Percentiles rank a stretch among this genome's conserved stretches.
phyloP scores from a whole-genome alignment of 92 coral and sea anemone genomes.

The Heliopora coerulea region DNA sequence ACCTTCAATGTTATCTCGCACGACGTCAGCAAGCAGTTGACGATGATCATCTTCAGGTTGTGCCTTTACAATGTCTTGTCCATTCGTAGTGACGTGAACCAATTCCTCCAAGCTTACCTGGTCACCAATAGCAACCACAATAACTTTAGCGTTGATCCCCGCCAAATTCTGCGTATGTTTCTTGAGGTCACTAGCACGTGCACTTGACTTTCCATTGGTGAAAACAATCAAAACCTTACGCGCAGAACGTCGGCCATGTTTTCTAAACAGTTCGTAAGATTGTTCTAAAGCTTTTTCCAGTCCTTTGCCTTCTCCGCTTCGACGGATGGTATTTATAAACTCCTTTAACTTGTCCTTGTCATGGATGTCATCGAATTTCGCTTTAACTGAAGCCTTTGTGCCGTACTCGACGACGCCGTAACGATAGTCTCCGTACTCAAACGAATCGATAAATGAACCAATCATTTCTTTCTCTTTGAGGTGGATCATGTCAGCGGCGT shows the following conservation, averaged over 20 bases:
- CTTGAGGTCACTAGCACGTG: slow-evolving; percentile 31
- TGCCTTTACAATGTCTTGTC: slow-evolving; percentile 10
- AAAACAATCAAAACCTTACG: slow-evolving; percentile 36
- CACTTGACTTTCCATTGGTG: slow-evolving; percentile 37
- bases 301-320: slow-evolving; percentile 43
- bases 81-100: slow-evolving; percentile 2
- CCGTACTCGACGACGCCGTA: slow-evolving; percentile 44
- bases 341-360: slow-evolving; percentile 25
- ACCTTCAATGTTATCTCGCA: slow-evolving; percentile 33
- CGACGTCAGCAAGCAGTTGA: slow-evolving; percentile 17
- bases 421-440: slow-evolving; percentile 44
- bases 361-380: slow-evolving; percentile 35
- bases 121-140: slow-evolving; percentile 40
- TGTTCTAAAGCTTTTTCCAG: slow-evolving; percentile 39
- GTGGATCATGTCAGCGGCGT: slow-evolving; percentile 42
- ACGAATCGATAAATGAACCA: slow-evolving; percentile 39
- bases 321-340: slow-evolving; percentile 30
- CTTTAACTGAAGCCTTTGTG: slow-evolving; percentile 35
- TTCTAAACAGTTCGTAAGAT: slow-evolving; percentile 32
- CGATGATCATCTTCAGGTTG: slow-evolving; percentile 33
- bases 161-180: slow-evolving; percentile 30
- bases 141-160: slow-evolving; percentile 19
- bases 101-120: slow-evolving; percentile 35
- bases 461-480: slow-evolving; percentile 34
- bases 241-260: slow-evolving; percentile 32